phyloP scores from a whole-genome alignment of 2,888 invertebrate genomes.

The Eugnorisma glareosa region DNA sequence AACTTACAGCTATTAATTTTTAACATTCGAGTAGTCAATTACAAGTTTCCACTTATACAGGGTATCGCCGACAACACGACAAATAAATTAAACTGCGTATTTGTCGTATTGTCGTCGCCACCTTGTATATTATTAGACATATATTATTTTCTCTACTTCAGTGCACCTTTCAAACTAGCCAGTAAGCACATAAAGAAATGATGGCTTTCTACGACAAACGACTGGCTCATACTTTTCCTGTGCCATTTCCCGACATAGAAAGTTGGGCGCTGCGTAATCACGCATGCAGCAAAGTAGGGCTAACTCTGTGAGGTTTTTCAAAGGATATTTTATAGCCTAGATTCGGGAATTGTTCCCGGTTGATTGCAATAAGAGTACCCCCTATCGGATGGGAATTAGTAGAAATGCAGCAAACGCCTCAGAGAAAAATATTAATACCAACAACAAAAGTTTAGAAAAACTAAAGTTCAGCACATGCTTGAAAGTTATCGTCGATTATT shows the following conservation, averaged over 20 bases:
- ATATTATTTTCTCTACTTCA: slow-evolving; percentile 1
- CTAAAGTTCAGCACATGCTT: not conserved
- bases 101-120: not conserved
- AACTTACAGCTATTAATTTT: too few relatives aligned
- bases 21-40: not conserved
- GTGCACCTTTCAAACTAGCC: not conserved
- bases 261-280: slow-evolving; percentile 48
- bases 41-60: not conserved
- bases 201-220: slow-evolving; percentile 61
- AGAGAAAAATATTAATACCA: not conserved
- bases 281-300: slow-evolving; percentile 31
- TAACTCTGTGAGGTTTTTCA: slow-evolving; percentile 27
- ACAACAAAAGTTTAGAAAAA: not conserved
- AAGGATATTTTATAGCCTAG: not conserved
- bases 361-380: not conserved
- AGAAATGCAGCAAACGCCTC: not conserved
- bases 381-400: too few relatives aligned
- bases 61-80: not conserved
- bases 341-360: not conserved
- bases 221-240: slow-evolving; percentile 56
- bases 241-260: slow-evolving; percentile 64
- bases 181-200: slow-evolving; percentile 30
- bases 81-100: not conserved
- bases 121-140: not conserved
- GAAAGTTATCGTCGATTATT: not conserved